Evolutionary conservation across 2,888 invertebrate genomes (phyloP).

Genomic region (Amphimallon solstitiale): DNA sequence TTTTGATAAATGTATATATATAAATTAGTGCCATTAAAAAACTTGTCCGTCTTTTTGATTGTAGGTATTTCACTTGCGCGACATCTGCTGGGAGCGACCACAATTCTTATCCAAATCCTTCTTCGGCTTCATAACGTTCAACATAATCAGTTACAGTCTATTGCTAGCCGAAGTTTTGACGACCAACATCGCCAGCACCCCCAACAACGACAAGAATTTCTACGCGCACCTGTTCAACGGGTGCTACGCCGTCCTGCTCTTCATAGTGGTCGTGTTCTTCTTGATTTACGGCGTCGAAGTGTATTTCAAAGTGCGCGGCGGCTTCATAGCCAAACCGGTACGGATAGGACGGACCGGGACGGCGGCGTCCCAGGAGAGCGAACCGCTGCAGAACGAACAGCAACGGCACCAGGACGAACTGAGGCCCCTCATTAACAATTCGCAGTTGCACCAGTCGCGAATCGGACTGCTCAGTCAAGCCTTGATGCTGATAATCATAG

Average conservation of each 20-base stretch:
- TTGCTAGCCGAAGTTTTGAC: constrained; percentile 78
- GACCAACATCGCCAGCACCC: constrained; percentile 65
- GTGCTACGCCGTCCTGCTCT: constrained; percentile 89
- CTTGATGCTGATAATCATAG: constrained; percentile 88
- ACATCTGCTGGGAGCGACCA: constrained; percentile 87
- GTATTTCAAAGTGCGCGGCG: constrained; percentile 90
- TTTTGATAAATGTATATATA: too few relatives aligned
- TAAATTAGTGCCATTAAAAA: too few relatives aligned
- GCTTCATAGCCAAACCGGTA: constrained; percentile 74
- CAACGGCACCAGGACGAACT: constrained; percentile 46
- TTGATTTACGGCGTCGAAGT: constrained; percentile 95
- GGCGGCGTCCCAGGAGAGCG: constrained; percentile 48
- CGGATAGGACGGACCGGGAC: constrained; percentile 48
- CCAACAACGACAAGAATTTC: constrained; percentile 70
- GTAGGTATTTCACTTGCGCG: constrained; percentile 90
- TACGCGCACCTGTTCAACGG: constrained; percentile 91
- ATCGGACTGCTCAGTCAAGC: constrained; percentile 90
- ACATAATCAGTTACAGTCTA: constrained; percentile 86
- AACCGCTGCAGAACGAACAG: constrained; percentile 49
- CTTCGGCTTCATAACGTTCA: constrained; percentile 89
- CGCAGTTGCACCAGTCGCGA: constrained; percentile 91
- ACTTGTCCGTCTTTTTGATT: constrained; percentile 47
- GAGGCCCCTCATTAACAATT: constrained; percentile 73
- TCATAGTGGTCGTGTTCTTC: constrained; percentile 91
- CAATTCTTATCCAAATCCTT: constrained; percentile 92